Percentiles rank a stretch among this genome's conserved stretches.
Conservation (phyloP, 2,797 vertebrate genomes). For the Prionace glauca region DNA sequence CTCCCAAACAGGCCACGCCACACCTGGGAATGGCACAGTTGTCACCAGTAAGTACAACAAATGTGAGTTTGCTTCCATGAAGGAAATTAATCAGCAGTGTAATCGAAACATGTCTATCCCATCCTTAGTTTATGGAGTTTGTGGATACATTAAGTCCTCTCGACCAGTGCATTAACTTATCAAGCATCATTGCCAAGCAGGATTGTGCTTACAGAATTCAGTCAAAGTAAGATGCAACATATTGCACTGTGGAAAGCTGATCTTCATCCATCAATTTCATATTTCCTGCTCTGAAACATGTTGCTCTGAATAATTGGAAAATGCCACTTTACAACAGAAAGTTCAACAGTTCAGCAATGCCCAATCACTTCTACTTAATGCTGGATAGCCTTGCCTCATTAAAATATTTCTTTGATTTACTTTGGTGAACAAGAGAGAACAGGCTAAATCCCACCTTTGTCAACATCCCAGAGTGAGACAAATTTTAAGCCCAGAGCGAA, state of each 20-base stretch:
- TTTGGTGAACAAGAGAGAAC: not conserved
- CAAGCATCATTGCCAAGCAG: not conserved
- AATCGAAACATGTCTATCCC: not conserved
- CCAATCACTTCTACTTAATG: not conserved
- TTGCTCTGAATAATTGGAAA: not conserved
- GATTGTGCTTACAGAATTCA: not conserved
- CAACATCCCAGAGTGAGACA: not conserved
- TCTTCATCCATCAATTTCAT: not conserved
- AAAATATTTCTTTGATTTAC: not conserved
- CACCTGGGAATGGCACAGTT: slow-evolving; percentile 80
- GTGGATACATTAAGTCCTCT: not conserved
- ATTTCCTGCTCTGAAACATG: not conserved
- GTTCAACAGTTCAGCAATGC: not conserved
- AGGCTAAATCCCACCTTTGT: not conserved
- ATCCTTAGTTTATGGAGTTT: not conserved
- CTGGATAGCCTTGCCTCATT: not conserved
- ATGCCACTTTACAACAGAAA: not conserved
- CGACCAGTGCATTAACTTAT: not conserved
- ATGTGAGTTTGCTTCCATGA: not conserved
- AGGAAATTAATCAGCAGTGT: not conserved
- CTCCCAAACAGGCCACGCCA: slow-evolving; percentile 67
- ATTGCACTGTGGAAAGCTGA: not conserved
- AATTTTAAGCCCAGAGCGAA: not conserved
- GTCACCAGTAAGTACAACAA: slow-evolving; percentile 65
- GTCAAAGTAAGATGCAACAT: not conserved